Base-by-base conservation (phyloP, 2,888 invertebrate genomes). In the Clistopyga incitator region DNA sequence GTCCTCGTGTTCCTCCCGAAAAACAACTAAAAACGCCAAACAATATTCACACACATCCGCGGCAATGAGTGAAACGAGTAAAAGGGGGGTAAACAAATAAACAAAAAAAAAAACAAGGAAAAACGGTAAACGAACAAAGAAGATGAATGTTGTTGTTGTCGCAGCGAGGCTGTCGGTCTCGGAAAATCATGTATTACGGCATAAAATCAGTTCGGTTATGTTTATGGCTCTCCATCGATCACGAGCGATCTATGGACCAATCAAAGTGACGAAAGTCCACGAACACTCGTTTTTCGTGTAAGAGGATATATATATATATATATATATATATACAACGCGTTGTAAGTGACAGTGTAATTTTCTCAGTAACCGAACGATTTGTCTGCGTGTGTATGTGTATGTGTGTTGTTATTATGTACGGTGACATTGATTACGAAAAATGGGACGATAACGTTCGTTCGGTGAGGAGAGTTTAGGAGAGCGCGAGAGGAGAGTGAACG, bases 81-180 rank as follows among this genome's bases (percentile, higher is more conserved):
- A 34, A 20, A 52, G 18, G 18, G 42, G 18, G 18, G 42, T 6
- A 47, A 38, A 25, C 59, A 25, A 25, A 13, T 13, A 34, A 8
- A 4, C 34, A 18, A n/a, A 10, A 47, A 23, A 15, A 23, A 11
- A 25, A 1, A 67, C 15, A 4, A 47, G 25, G 20, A 25, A 23
- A 2, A 13, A 10, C 8, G 25, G 25, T n/a, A 15, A 13, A 45
- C 10, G 25, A 56, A 59, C 15, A 59, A 47, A 47, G 18, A 61
- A 61, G 61, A 74, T 61, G 72, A 50, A 59, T 74, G 72, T 61
- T 61, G 72, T 74, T 61, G 72, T 74, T 38, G 64, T 64, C 20
- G 13, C 10, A 47, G 47, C 59, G 59, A 25, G 61, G 29, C 45
- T 61, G 72, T 61, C 61, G 47, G 47, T 47, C 56, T 61, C 72